phyloP scores from a whole-genome alignment of 2,113 vertebrate species.

The Elgaria multicarinata region DNA sequence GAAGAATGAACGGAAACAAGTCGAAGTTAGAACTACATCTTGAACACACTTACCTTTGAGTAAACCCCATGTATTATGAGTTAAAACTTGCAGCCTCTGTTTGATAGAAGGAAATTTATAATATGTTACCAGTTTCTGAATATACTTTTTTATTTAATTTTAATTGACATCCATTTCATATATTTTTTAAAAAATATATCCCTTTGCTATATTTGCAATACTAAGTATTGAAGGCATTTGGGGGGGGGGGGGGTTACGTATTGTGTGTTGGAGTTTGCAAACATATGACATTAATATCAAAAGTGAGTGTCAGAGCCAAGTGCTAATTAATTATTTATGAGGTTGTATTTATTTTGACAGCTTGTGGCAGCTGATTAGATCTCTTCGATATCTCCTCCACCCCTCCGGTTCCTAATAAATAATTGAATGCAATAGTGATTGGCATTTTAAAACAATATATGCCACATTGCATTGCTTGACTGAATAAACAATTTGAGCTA shows the following conservation, averaged over 20 bases:
- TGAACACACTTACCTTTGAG: not conserved
- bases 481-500: constrained; percentile 46
- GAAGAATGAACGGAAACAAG: not conserved
- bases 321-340: constrained; percentile 81
- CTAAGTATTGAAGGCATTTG: constrained; percentile 39
- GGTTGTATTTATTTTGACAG: constrained; percentile 82
- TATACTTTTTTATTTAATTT: constrained; percentile 18
- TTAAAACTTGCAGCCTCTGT: not conserved
- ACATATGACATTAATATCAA: constrained; percentile 77
- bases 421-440: constrained; percentile 78
- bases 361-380: constrained; percentile 82
- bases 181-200: constrained; percentile 4
- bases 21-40: not conserved
- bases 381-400: constrained; percentile 70
- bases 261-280: constrained; percentile 54
- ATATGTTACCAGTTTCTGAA: not conserved
- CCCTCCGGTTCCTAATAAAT: constrained; percentile 78
- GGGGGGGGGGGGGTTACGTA: too few species aligned
- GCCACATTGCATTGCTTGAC: constrained; percentile 52
- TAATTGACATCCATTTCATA: constrained; percentile 26
- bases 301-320: constrained; percentile 77
- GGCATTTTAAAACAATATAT: constrained; percentile 70
- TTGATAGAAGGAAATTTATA: not conserved
- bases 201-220: constrained; percentile 36
- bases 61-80: not conserved